These are phyloP conservation scores for Steatornis caripensis DNA, from an alignment of 2,113 vertebrate species.

Conservation along the genomic window DNA sequence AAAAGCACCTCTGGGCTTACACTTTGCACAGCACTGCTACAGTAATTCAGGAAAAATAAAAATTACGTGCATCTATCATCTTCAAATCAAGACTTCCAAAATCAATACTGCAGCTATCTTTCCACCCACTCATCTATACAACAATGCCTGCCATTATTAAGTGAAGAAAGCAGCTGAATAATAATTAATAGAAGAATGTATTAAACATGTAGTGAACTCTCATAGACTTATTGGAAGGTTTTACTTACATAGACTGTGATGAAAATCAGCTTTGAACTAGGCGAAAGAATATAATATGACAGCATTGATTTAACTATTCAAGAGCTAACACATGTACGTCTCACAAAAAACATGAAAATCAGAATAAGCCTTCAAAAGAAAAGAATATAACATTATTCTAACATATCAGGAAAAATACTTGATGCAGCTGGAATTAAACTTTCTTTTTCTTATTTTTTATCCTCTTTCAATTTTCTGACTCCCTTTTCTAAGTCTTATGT, in stretches of 20 bases:
- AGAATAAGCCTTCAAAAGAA: neutral
- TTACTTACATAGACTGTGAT: neutral
- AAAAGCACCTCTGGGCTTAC: neutral
- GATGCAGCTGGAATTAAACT: neutral
- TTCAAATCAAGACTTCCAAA: constrained; percentile 10
- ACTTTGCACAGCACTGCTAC: neutral
- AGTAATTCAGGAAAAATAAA: neutral
- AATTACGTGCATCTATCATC: neutral
- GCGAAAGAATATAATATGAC: neutral
- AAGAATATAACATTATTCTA: neutral
- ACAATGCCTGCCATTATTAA: neutral
- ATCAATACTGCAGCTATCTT: neutral
- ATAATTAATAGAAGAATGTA: constrained; percentile 6
- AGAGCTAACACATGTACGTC: neutral
- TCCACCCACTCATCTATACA: neutral
- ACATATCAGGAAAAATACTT: neutral
- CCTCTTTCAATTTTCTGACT: neutral
- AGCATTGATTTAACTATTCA: neutral
- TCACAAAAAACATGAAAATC: neutral
- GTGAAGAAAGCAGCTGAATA: constrained; percentile 9
- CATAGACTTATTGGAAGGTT: neutral
- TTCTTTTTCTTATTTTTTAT: neutral
- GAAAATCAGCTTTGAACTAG: neutral
- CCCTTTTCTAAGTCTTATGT: neutral
- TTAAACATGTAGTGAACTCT: neutral